A percentile compares a stretch with the other conserved stretches of the same genome.
Evolutionary conservation across 2,797 vertebrate species (phyloP).

Genomic region (Hirundo rustica): DNA sequence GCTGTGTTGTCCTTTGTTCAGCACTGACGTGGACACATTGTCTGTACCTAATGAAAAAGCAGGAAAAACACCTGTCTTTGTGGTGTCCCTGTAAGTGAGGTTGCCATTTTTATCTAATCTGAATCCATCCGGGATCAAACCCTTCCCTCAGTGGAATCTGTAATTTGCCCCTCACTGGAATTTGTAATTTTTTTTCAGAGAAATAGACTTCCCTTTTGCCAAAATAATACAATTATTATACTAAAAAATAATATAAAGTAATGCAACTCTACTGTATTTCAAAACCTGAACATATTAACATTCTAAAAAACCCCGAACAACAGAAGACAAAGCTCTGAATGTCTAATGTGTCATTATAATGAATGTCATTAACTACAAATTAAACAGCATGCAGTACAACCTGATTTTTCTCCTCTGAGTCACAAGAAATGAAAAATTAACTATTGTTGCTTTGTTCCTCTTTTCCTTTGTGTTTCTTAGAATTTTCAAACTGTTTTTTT

Average conservation of each 20-base stretch:
- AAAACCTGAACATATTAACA: neutral
- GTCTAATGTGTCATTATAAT: neutral
- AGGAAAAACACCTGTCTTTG: neutral
- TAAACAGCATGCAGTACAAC: neutral
- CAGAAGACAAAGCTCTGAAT: neutral
- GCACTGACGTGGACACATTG: fast-evolving
- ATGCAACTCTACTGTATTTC: neutral
- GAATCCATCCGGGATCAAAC: neutral
- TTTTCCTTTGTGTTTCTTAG: neutral
- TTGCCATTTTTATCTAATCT: neutral
- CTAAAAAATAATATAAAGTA: neutral
- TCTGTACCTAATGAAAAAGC: neutral
- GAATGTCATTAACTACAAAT: slow-evolving; percentile 17
- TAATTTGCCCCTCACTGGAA: neutral
- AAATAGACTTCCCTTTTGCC: neutral
- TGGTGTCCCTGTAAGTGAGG: neutral
- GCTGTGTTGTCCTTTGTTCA: neutral
- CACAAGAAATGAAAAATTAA: slow-evolving; percentile 4
- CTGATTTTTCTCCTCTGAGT: slow-evolving; percentile 39
- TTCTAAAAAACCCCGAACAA: neutral
- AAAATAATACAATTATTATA: neutral
- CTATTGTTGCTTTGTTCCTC: neutral
- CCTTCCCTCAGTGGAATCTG: neutral
- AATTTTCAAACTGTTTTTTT: neutral
- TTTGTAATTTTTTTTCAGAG: neutral